Conservation (phyloP, 2,797 vertebrate genomes). For the Eptatretus atami region DNA sequence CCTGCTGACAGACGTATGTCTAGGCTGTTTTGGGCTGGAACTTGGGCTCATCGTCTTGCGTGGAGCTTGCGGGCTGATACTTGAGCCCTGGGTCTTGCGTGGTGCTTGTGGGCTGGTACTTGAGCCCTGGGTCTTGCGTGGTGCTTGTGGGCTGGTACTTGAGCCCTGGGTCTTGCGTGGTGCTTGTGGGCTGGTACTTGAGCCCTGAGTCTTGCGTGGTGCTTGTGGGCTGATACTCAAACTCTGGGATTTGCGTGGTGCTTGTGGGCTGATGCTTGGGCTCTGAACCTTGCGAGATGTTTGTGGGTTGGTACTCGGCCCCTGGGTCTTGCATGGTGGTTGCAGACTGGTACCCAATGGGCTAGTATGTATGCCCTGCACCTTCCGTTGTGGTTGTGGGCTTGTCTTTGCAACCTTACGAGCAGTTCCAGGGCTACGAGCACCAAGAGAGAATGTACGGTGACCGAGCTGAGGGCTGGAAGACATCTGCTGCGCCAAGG, state of each 20-base stretch:
- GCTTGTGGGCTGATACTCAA: neutral
- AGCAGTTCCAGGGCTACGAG: no score
- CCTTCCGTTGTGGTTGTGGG: no score
- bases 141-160: neutral
- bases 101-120: neutral
- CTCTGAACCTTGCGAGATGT: neutral
- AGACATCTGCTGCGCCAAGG: no score
- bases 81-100: neutral
- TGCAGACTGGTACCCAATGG: neutral
- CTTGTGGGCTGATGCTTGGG: conserved; percentile 2
- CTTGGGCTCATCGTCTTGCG: neutral
- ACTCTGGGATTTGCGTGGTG: neutral
- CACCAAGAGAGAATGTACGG: no score
- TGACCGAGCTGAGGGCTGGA: no score
- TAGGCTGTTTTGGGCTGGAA: no score
- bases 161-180: neutral
- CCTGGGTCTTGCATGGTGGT: neutral
- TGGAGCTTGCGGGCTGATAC: neutral
- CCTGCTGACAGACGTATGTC: no score
- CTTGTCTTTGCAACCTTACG: no score
- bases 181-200: neutral
- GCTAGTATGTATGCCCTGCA: no score
- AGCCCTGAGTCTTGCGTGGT: neutral
- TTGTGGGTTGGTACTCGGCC: neutral
- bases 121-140: neutral